Percentiles rank a stretch among this genome's conserved stretches.
These are phyloP conservation scores for Dichetophora obliterata DNA, from an alignment of 2,888 invertebrate genomes.

Conservation along the genomic window DNA sequence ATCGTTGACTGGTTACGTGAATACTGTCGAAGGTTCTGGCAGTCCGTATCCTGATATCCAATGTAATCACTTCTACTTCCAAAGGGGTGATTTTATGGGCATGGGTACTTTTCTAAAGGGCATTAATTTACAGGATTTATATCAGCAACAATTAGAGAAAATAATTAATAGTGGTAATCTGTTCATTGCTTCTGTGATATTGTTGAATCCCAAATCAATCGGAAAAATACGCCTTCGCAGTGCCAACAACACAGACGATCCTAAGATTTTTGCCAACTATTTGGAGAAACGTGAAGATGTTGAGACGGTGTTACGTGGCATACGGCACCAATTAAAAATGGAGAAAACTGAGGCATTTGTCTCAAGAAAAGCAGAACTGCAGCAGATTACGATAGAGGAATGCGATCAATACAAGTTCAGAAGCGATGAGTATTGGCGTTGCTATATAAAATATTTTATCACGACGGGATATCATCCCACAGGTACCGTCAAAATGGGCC, in stretches of 20 bases:
- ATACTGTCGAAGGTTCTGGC: constrained; percentile 69
- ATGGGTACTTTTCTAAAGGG: constrained; percentile 59
- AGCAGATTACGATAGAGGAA: constrained; percentile 50
- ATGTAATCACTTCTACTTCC: constrained; percentile 68
- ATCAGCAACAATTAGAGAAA: constrained; percentile 32
- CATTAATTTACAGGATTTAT: constrained; percentile 40
- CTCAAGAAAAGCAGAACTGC: constrained; percentile 57
- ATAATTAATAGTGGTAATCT: constrained; percentile 42
- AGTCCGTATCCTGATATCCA: constrained; percentile 75
- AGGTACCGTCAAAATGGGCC: constrained; percentile 81
- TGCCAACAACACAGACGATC: constrained; percentile 71
- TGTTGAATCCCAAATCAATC: constrained; percentile 66
- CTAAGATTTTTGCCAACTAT: constrained; percentile 73
- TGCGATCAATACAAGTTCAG: constrained; percentile 58
- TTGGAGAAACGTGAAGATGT: constrained; percentile 70
- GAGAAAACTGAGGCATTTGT: constrained; percentile 68
- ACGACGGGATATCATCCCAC: constrained; percentile 78
- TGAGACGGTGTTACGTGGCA: constrained; percentile 60
- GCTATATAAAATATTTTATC: constrained; percentile 75
- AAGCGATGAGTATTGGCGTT: constrained; percentile 74
- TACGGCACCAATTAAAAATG: constrained; percentile 61
- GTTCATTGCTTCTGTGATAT: constrained; percentile 46
- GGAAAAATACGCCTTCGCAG: constrained; percentile 71
- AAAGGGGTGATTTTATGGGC: constrained; percentile 38
- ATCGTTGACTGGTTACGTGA: constrained; percentile 73